A percentile compares a stretch with the other conserved stretches of the same genome.
Evolutionary conservation across 2,888 invertebrate species (phyloP).

Genomic region (Cephonodes hylas): DNA sequence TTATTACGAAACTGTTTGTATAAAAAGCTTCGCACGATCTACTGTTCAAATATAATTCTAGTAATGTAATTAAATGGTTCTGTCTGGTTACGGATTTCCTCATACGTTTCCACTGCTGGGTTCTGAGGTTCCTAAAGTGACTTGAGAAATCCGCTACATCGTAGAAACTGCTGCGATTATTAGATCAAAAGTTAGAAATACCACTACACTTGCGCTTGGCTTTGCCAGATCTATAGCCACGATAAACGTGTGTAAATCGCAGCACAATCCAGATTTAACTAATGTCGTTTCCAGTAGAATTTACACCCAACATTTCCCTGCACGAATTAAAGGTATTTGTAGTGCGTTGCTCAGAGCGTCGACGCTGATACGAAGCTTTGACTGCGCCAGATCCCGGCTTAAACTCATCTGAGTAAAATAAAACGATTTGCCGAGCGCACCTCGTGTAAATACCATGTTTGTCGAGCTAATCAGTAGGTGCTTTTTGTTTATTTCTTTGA

Average conservation of each 20-base stretch:
- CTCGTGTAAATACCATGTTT: constrained; percentile 42
- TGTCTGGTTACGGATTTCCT: too few species aligned
- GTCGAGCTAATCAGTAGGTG: constrained; percentile 32
- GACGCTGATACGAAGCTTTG: constrained; percentile 32
- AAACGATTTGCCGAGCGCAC: constrained; percentile 22
- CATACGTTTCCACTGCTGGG: too few species aligned
- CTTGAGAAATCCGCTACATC: too few species aligned
- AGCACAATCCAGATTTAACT: too few species aligned
- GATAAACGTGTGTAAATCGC: too few species aligned
- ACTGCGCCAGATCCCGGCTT: constrained; percentile 28
- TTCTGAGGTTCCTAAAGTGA: too few species aligned
- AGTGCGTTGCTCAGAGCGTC: constrained; percentile 27
- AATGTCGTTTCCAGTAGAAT: constrained; percentile 4
- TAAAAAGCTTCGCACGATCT: not conserved
- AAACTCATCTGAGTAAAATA: constrained; percentile 22
- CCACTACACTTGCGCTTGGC: too few species aligned
- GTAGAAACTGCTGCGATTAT: too few species aligned
- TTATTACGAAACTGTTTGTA: not conserved
- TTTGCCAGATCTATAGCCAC: too few species aligned
- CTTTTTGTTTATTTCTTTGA: not conserved
- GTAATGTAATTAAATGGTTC: too few species aligned
- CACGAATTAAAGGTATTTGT: constrained; percentile 41
- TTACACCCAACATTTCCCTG: not conserved
- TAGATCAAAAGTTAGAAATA: too few species aligned
- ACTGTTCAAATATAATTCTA: not conserved